phyloP scores from a whole-genome alignment of 2,797 vertebrate species.

The Channallabes apus region DNA sequence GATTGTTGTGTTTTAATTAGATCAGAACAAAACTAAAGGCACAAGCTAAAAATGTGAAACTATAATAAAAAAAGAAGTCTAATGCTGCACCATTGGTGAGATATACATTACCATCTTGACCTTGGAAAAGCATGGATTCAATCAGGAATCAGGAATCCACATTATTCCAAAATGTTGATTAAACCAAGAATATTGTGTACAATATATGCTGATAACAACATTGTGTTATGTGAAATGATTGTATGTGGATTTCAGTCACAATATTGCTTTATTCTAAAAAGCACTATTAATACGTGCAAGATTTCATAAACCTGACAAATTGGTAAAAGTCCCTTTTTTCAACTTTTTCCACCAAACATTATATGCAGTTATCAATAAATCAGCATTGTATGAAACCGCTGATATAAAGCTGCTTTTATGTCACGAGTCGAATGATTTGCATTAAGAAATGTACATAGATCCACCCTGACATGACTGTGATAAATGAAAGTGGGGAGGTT shows the following conservation, averaged over 20 bases:
- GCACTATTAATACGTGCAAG: neutral
- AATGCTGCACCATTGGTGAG: neutral
- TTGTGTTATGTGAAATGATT: neutral
- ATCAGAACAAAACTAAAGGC: neutral
- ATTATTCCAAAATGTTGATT: neutral
- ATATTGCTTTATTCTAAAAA: neutral
- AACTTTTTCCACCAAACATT: neutral
- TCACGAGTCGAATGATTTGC: neutral
- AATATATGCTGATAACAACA: neutral
- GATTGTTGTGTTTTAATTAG: neutral
- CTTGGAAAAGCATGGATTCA: neutral
- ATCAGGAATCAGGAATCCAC: neutral
- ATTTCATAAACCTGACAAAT: neutral
- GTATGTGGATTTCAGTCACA: neutral
- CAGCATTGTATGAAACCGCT: neutral
- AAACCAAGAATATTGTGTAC: neutral
- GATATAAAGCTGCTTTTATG: neutral
- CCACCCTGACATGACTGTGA: neutral
- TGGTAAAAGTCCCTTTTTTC: neutral
- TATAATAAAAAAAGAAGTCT: neutral
- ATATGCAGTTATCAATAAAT: neutral
- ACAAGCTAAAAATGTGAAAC: neutral
- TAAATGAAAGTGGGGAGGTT: conserved; percentile 11
- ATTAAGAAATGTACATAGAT: neutral
- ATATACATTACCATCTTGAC: neutral